A percentile compares a stretch with the other conserved stretches of the same genome.
phyloP scores from a whole-genome alignment of 2,113 vertebrate species.

The Psammodynastes pulverulentus region DNA sequence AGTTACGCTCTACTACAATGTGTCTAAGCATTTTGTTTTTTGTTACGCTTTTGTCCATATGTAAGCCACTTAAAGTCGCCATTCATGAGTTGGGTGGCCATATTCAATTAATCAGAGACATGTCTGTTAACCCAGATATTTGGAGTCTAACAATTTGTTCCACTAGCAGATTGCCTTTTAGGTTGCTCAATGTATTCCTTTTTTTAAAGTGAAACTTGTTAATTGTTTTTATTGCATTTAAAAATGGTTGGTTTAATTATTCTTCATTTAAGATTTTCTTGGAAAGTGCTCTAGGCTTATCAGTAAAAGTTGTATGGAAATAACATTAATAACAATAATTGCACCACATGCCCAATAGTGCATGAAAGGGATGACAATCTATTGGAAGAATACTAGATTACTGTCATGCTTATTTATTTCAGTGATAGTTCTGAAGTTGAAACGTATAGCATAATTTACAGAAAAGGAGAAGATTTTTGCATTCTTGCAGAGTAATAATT shows the following conservation, averaged over 20 bases:
- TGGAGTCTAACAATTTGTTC: not conserved
- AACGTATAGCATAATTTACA: not conserved
- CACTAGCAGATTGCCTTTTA: not conserved
- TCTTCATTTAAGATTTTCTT: not conserved
- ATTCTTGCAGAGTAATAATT: not conserved
- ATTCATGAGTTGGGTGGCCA: not conserved
- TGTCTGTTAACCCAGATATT: not conserved
- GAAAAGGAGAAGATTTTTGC: not conserved
- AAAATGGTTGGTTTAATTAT: not conserved
- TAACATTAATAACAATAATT: not conserved
- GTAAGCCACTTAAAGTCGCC: not conserved
- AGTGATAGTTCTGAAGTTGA: not conserved
- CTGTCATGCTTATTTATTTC: not conserved
- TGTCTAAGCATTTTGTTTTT: not conserved
- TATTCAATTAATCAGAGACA: not conserved
- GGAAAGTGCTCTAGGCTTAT: not conserved
- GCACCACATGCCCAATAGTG: not conserved
- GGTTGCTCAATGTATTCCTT: not conserved
- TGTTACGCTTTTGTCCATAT: not conserved
- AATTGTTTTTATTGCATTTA: not conserved
- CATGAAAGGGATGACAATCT: not conserved
- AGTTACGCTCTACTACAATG: not conserved
- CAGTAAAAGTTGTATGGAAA: not conserved
- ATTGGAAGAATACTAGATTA: not conserved
- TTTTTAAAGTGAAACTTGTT: not conserved